phyloP scores from a whole-genome alignment of 2,113 vertebrate genomes.

The Hiodon alosoides region DNA sequence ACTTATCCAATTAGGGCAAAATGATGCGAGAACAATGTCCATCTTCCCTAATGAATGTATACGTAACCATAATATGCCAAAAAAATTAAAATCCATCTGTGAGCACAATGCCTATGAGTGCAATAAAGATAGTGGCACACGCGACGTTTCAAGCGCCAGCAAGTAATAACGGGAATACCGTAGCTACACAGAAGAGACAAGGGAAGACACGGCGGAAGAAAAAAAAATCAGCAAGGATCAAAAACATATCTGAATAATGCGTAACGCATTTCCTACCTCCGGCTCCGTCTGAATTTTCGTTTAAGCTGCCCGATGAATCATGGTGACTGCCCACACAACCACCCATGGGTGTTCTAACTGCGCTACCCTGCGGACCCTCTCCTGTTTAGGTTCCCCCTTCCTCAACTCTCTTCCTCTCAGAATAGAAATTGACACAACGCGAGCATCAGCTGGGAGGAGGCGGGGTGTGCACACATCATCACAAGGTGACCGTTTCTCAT shows the following conservation, averaged over 20 bases:
- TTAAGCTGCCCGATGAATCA: conserved; percentile 72
- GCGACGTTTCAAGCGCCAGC: background rate
- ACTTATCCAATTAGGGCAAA: conserved; percentile 14
- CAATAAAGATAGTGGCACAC: background rate
- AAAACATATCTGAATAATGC: conserved; percentile 11
- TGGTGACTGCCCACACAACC: conserved; percentile 74
- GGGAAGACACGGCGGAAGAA: conserved; percentile 10
- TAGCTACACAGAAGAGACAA: background rate
- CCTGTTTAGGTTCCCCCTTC: conserved; percentile 26
- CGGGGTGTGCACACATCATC: conserved; percentile 27
- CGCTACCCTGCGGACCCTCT: conserved; percentile 17
- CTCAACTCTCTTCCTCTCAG: conserved; percentile 21
- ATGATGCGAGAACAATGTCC: background rate
- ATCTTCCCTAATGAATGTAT: background rate
- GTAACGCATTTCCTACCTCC: conserved; percentile 58
- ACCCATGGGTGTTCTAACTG: conserved; percentile 59
- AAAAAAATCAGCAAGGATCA: background rate
- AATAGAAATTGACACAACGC: conserved; percentile 17
- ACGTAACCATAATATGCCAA: background rate
- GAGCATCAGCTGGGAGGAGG: conserved; percentile 27
- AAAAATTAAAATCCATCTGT: background rate
- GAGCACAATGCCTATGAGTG: background rate
- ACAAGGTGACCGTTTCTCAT: conserved; percentile 27
- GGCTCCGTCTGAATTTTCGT: conserved; percentile 71
- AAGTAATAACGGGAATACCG: conserved; percentile 6